These are phyloP conservation scores for Pao palembangensis DNA, from an alignment of 2,113 vertebrate genomes.

Conservation along the genomic window DNA sequence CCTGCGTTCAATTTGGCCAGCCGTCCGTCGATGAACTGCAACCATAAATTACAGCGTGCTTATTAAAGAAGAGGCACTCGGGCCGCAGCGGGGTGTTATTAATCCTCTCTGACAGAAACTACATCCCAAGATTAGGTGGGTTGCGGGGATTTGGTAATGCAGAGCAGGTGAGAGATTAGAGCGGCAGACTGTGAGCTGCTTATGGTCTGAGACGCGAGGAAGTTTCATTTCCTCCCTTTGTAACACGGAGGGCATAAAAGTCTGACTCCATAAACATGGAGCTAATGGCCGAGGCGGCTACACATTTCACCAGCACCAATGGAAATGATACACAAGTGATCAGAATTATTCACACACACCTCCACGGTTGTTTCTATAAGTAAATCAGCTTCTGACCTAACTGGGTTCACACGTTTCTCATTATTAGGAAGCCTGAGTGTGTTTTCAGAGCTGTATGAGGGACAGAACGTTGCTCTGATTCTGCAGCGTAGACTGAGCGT, in stretches of 20 bases:
- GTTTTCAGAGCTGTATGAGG: neutral
- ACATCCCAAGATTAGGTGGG: constrained; percentile 61
- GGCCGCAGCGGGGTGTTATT: constrained; percentile 58
- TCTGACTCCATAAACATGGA: constrained; percentile 66
- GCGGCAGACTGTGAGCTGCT: constrained; percentile 58
- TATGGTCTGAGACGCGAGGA: constrained; percentile 66
- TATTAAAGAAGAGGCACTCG: constrained; percentile 63
- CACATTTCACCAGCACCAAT: constrained; percentile 33
- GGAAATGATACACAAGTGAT: neutral
- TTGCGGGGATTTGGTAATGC: constrained; percentile 69
- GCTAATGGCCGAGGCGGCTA: constrained; percentile 46
- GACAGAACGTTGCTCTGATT: neutral
- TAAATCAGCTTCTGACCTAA: no score
- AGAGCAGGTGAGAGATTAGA: constrained; percentile 76
- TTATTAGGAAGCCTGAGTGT: neutral
- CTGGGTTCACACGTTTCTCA: neutral
- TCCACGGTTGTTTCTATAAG: neutral
- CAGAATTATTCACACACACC: neutral
- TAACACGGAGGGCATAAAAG: constrained; percentile 68
- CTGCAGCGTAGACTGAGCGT: neutral
- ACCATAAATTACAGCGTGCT: constrained; percentile 75
- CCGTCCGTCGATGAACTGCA: constrained; percentile 95
- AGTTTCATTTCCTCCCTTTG: constrained; percentile 77
- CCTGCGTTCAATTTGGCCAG: constrained; percentile 94
- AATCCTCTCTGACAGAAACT: constrained; percentile 68